Evolutionary conservation across 2,113 vertebrate genomes (phyloP).

Genomic region (Electrona antarctica): DNA sequence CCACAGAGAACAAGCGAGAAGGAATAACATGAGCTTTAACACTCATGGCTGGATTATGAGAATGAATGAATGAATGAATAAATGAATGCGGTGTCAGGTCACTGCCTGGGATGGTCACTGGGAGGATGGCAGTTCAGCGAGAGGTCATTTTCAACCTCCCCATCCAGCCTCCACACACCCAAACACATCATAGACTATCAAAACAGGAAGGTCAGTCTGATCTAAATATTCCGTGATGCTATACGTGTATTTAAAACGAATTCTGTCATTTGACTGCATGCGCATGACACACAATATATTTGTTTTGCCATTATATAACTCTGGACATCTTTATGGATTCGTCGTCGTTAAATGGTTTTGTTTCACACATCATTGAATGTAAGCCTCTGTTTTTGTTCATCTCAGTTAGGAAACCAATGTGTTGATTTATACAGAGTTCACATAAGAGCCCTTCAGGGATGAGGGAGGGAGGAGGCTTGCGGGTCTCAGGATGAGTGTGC

Average conservation of each 20-base stretch:
- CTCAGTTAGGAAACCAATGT: background rate
- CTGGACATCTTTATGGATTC: too few relatives aligned
- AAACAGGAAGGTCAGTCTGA: background rate
- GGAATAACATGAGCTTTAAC: background rate
- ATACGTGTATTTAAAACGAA: too few relatives aligned
- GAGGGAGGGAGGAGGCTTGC: constrained; percentile 2
- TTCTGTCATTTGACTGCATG: too few relatives aligned
- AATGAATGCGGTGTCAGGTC: constrained; percentile 6
- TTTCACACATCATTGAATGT: too few relatives aligned
- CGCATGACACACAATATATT: too few relatives aligned
- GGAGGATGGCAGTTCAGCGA: constrained; percentile 26
- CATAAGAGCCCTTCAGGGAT: background rate
- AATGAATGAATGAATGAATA: too few relatives aligned
- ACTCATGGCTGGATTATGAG: background rate
- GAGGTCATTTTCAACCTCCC: constrained; percentile 30
- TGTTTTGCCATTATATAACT: too few relatives aligned
- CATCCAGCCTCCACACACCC: constrained; percentile 38
- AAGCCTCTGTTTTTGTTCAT: background rate
- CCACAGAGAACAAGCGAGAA: background rate
- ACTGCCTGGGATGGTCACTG: background rate
- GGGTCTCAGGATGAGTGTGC: constrained; percentile 13
- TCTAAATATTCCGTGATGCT: background rate
- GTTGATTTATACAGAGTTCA: background rate
- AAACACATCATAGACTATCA: constrained; percentile 39
- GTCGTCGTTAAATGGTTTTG: too few relatives aligned